Conservation (phyloP, 2,888 invertebrate species). For the Conomelus anceps region DNA sequence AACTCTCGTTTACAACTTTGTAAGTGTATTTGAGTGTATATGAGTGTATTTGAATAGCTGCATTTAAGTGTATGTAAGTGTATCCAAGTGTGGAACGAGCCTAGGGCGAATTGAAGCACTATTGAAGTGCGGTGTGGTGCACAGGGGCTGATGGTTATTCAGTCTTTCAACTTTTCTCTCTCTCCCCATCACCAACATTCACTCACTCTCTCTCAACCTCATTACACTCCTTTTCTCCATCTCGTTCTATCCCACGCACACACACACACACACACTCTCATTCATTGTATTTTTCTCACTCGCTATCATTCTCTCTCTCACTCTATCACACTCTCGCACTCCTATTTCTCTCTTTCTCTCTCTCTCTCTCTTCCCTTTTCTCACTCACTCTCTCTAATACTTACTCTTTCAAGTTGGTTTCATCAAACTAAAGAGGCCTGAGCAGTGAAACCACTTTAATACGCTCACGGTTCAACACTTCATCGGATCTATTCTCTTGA, state of each 20-base stretch:
- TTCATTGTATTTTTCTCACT: background rate
- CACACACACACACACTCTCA: background rate
- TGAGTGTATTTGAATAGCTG: background rate
- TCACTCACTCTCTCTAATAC: background rate
- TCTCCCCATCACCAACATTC: no score
- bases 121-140: background rate
- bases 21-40: background rate
- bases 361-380: background rate
- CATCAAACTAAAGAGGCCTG: background rate
- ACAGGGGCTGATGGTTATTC: background rate
- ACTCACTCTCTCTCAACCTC: background rate
- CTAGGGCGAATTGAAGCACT: background rate
- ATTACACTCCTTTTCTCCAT: background rate
- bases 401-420: background rate
- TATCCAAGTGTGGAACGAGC: background rate
- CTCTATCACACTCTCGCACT: background rate
- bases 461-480: background rate
- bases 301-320: background rate
- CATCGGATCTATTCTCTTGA: background rate
- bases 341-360: background rate
- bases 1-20: background rate
- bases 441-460: background rate
- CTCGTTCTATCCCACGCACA: background rate
- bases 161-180: background rate
- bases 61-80: background rate